Percentiles rank a stretch among this genome's conserved stretches.
Evolutionary conservation across 2,888 invertebrate species (phyloP).

Genomic region (Sesia bembeciformis): DNA sequence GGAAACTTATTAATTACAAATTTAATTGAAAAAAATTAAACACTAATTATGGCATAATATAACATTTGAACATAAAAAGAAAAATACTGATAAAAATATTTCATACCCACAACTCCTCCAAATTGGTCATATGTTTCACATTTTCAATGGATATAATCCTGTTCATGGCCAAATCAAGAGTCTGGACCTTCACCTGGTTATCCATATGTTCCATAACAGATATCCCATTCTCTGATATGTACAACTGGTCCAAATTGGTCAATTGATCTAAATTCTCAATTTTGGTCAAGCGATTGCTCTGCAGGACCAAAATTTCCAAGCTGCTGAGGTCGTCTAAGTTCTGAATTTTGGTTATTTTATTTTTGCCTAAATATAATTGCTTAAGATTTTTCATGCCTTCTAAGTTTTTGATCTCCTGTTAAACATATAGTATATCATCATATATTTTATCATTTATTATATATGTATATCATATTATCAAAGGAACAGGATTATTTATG

Average conservation of each 20-base stretch:
- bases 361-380: constrained; percentile 92
- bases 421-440: constrained; percentile 12
- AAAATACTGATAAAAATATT: background rate
- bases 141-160: constrained; percentile 86
- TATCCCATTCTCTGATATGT: constrained; percentile 95
- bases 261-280: constrained; percentile 89
- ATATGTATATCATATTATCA: too few species aligned
- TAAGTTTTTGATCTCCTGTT: constrained; percentile 89
- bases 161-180: constrained; percentile 93
- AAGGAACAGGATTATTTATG: too few species aligned
- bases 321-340: constrained; percentile 83
- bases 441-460: too few species aligned
- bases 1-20: too few species aligned
- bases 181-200: constrained; percentile 81
- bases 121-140: constrained; percentile 80
- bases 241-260: constrained; percentile 86
- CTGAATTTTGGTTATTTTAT: constrained; percentile 92
- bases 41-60: too few species aligned
- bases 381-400: constrained; percentile 82
- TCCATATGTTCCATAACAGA: constrained; percentile 84
- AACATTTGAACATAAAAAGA: too few species aligned
- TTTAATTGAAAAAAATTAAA: too few species aligned
- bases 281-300: constrained; percentile 90
- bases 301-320: constrained; percentile 88
- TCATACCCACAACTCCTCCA: constrained; percentile 96